Percentiles rank a stretch among this genome's conserved stretches.
Evolutionary conservation across 2,797 vertebrate species (phyloP).

Genomic region (Alcedo atthis): DNA sequence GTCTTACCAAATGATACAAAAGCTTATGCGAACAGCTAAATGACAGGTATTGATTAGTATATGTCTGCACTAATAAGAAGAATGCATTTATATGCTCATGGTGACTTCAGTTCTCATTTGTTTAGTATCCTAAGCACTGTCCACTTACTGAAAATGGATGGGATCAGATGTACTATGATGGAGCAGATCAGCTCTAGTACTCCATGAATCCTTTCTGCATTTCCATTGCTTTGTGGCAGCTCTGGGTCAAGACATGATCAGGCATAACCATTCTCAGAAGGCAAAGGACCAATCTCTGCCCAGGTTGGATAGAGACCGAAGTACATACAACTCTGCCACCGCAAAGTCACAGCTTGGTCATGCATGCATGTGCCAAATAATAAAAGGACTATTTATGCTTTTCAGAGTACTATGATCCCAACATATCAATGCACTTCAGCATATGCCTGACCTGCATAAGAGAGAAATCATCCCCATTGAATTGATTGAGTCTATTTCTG

Average conservation of each 20-base stretch:
- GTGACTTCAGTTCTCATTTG: conserved; percentile 12
- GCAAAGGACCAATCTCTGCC: background rate
- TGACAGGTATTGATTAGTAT: background rate
- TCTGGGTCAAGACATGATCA: background rate
- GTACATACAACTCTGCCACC: background rate
- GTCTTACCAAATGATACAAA: background rate
- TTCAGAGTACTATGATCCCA: background rate
- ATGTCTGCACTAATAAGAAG: conserved; percentile 16
- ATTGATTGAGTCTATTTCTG: background rate
- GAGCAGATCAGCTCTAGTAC: background rate
- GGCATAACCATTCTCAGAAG: background rate
- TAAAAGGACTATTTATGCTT: background rate
- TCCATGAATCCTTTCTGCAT: background rate
- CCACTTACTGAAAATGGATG: background rate
- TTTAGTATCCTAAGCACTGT: background rate
- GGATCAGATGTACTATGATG: fast-evolving
- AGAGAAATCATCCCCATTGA: background rate
- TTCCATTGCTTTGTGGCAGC: background rate
- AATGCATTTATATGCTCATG: background rate
- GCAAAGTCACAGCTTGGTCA: background rate
- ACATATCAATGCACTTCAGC: background rate
- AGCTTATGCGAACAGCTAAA: background rate
- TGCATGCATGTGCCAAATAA: background rate
- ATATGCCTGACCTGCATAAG: background rate
- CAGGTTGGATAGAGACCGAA: background rate